Percentiles rank a stretch among this genome's conserved stretches.
Conservation (phyloP, 1,140 invertebrate genomes). For the Musca domestica region DNA sequence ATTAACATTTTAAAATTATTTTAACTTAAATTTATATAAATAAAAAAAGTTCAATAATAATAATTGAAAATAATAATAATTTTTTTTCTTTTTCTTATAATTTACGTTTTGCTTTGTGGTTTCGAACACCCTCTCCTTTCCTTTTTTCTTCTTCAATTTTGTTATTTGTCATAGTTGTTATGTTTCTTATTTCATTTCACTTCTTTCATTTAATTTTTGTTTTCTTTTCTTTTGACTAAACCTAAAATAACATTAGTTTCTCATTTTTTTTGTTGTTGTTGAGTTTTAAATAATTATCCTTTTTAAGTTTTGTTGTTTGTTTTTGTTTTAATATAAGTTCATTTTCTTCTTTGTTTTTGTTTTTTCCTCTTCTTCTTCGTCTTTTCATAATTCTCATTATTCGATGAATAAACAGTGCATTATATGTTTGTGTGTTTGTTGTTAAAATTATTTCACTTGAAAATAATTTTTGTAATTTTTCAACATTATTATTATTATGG, state of each 20-base stretch:
- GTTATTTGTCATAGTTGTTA: no score
- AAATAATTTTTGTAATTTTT: no score
- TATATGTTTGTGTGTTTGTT: conserved; percentile 9
- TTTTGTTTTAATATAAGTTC: conserved; percentile 6
- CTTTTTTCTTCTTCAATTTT: no score
- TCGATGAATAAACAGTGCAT: conserved; percentile 54
- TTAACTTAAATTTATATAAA: no score
- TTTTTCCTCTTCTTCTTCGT: not conserved
- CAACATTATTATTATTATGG: no score
- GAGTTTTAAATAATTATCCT: conserved; percentile 7
- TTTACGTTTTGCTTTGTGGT: no score
- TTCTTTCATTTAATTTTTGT: not conserved
- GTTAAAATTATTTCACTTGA: not conserved
- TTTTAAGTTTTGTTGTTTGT: not conserved
- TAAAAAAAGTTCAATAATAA: no score
- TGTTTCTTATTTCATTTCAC: no score
- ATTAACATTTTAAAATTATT: no score
- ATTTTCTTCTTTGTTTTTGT: conserved; percentile 2
- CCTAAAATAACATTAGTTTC: not conserved
- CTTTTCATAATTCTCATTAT: conserved; percentile 27
- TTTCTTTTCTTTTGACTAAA: not conserved
- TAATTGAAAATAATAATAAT: no score
- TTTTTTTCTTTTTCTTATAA: no score
- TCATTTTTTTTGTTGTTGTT: not conserved
- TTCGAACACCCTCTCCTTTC: no score